These are phyloP conservation scores for Rhinoptilus africanus DNA, from an alignment of 2,113 vertebrate species.

Conservation along the genomic window DNA sequence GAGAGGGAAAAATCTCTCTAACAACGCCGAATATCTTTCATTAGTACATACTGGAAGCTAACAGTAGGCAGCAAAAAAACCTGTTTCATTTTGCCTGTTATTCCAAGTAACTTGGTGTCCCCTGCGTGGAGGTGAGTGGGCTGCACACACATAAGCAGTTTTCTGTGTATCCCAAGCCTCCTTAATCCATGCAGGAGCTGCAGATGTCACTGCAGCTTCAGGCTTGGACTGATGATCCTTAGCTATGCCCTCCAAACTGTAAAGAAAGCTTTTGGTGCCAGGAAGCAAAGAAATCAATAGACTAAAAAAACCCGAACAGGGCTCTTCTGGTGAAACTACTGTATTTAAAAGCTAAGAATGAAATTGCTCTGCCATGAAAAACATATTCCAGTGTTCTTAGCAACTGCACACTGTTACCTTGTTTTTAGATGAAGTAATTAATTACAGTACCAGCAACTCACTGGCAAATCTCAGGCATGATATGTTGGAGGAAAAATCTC, in stretches of 20 bases:
- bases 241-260: neutral
- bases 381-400: neutral
- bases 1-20: neutral
- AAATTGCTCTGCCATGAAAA: neutral
- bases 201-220: slow-evolving; percentile 29
- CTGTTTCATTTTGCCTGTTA: neutral
- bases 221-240: neutral
- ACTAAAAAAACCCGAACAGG: neutral
- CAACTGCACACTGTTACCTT: neutral
- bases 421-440: neutral
- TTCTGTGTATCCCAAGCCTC: neutral
- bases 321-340: neutral
- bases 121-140: neutral
- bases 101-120: neutral
- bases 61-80: neutral
- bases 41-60: neutral
- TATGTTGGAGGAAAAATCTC: neutral
- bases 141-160: neutral
- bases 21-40: neutral
- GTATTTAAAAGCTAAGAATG: neutral
- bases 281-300: neutral
- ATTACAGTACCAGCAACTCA: neutral
- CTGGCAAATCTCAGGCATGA: neutral
- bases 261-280: neutral
- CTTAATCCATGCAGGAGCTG: neutral